Evolutionary conservation across 2,113 vertebrate genomes (phyloP), one percentile per base, ranked within the genome.

Genomic region (Ciconia boyciana): DNA sequence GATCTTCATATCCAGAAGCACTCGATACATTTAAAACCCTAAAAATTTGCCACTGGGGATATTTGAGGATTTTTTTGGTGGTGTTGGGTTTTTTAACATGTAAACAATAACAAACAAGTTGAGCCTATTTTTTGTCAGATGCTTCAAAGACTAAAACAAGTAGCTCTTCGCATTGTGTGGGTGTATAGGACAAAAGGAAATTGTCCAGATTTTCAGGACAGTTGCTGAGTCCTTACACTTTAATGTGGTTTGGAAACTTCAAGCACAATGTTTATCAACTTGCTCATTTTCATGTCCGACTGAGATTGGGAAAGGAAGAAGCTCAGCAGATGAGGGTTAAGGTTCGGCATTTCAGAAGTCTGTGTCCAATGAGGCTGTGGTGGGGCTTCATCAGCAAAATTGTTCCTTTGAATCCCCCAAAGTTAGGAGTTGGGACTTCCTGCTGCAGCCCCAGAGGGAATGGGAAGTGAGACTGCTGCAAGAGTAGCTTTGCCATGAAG

Each of bases 231-330:
- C 68, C 79, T 84, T 76, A 41, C 12, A 20, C 88, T 83, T 91
- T 93, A 68, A 85, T 93, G 94, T 95, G 87, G 93, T 80, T 91
- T 95, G 83, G 90, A 95, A 94, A 94, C 62, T 90, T 86, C n/a
- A 71, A 71, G 87, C 64, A 65, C 49, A 60, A 48, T 94, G 43
- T 94, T 92, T 89, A 87, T 97, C 82, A 83, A 49, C 70, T 91
- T 49, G 48, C 77, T 95, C 34, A 46, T 77, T 96, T 96, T 94
- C 80, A 58, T 86, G 72, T 96, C 46, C 2, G 1, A 65, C 54
- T 84, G 91, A 90, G 89, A 94, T 46, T 96, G 79, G 89, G 94
- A 97, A 97, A 98, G 96, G 97, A 97, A 96, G 95, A 90, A 71
- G 66, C 58, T 94, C 7, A 31, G 90, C 87, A 94, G 96, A 96